Conservation (phyloP, 2,797 vertebrate genomes). For the Scyliorhinus canicula region DNA sequence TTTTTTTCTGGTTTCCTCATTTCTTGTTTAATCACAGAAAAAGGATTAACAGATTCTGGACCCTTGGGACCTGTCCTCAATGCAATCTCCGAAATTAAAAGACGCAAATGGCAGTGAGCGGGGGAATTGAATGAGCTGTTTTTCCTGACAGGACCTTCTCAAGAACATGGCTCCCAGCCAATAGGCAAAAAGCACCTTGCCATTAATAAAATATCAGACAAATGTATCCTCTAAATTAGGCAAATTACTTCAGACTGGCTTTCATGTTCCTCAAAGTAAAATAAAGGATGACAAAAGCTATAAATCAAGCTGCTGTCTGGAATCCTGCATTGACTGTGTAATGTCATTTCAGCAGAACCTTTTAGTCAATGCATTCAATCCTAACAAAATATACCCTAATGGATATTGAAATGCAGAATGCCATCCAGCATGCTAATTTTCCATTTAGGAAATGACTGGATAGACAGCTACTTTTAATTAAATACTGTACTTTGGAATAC, state of each 20-base stretch:
- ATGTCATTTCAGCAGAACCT: conserved; percentile 51
- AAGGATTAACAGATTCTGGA: conserved; percentile 52
- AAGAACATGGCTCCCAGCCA: conserved; percentile 54
- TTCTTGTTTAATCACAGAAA: conserved; percentile 54
- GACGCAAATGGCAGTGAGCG: conserved; percentile 49
- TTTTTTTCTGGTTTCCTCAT: conserved; percentile 50
- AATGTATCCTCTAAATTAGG: conserved; percentile 60
- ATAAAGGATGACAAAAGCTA: conserved; percentile 49
- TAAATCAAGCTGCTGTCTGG: conserved; percentile 55
- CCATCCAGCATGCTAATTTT: conserved; percentile 56
- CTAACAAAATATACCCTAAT: conserved; percentile 58
- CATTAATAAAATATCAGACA: conserved; percentile 59
- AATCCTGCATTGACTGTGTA: conserved; percentile 48
- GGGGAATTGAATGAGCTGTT: conserved; percentile 50
- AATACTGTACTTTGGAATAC: conserved; percentile 41
- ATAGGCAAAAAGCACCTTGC: conserved; percentile 54
- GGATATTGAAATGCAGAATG: conserved; percentile 51
- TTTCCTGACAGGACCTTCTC: conserved; percentile 45
- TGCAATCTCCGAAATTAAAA: conserved; percentile 56
- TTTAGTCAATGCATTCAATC: conserved; percentile 55
- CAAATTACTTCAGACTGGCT: conserved; percentile 54
- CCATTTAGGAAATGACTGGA: conserved; percentile 54
- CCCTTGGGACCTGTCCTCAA: conserved; percentile 47
- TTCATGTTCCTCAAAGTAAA: conserved; percentile 53
- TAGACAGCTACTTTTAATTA: conserved; percentile 62